Conservation (phyloP, 2,113 vertebrate species). For the Theristicus caerulescens region DNA sequence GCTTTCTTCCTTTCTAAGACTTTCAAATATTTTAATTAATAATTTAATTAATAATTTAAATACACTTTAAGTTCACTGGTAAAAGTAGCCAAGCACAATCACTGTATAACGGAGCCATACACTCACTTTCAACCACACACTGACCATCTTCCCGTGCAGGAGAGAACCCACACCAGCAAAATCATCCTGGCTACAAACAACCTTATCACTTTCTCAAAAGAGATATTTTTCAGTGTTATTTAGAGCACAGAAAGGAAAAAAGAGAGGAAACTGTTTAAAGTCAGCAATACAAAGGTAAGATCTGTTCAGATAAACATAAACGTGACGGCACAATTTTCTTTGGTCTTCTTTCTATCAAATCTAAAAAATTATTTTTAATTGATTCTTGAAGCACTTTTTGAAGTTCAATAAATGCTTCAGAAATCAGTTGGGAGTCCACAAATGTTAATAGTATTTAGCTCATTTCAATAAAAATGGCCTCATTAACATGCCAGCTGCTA, state of each 20-base stretch:
- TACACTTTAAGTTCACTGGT: background rate
- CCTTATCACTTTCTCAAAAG: background rate
- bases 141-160: fast-evolving
- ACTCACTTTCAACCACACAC: background rate
- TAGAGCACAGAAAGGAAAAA: background rate
- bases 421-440: conserved; percentile 69
- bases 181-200: background rate
- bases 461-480: conserved; percentile 72
- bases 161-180: background rate
- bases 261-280: conserved; percentile 7
- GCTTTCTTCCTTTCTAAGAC: background rate
- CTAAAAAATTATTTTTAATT: conserved; percentile 67
- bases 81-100: background rate
- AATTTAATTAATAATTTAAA: background rate
- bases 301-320: conserved; percentile 28
- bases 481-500: conserved; percentile 74
- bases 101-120: background rate
- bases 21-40: background rate
- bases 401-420: conserved; percentile 71
- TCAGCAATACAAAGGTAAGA: background rate
- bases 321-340: background rate
- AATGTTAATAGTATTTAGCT: conserved; percentile 67
- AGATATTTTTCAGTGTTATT: background rate
- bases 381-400: conserved; percentile 66
- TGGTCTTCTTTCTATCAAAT: conserved; percentile 26